phyloP scores from a whole-genome alignment of 23 tunicate genomes.

The Botrylloides violaceus region DNA sequence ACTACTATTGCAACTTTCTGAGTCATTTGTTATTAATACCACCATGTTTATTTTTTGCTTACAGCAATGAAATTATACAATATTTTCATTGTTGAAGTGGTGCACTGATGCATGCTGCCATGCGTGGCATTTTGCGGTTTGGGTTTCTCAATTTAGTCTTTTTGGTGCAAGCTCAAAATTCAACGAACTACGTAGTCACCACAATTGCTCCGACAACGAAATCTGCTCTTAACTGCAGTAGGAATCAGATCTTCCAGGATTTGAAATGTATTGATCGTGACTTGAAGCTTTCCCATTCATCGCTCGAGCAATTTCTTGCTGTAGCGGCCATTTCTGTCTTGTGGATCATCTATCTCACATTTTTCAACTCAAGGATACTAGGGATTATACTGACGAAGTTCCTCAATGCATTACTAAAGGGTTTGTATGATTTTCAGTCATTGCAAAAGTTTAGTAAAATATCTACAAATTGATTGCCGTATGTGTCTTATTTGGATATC shows the following conservation, averaged over 20 bases:
- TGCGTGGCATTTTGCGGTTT: neutral
- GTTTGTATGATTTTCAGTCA: slow-evolving; percentile 17
- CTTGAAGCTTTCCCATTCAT: slow-evolving; percentile 33
- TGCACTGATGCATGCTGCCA: no score
- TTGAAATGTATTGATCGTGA: slow-evolving; percentile 43
- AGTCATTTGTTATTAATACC: no score
- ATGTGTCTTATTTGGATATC: no score
- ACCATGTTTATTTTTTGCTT: no score
- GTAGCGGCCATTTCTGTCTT: slow-evolving; percentile 41
- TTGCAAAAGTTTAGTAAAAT: no score
- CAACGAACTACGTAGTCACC: neutral
- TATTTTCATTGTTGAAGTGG: no score
- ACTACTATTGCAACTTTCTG: no score
- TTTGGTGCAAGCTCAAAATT: neutral
- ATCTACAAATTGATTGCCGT: no score
- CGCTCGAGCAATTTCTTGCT: slow-evolving; percentile 43
- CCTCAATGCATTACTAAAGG: slow-evolving; percentile 53
- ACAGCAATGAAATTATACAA: no score
- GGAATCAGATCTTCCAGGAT: slow-evolving; percentile 24
- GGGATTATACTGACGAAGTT: slow-evolving; percentile 64
- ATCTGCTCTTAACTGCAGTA: slow-evolving; percentile 19
- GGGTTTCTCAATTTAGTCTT: neutral
- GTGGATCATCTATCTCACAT: slow-evolving; percentile 76
- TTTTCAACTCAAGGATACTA: slow-evolving; percentile 65
- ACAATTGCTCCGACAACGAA: neutral